Conservation (phyloP, 2,113 vertebrate genomes). For the Larimichthys crocea region DNA sequence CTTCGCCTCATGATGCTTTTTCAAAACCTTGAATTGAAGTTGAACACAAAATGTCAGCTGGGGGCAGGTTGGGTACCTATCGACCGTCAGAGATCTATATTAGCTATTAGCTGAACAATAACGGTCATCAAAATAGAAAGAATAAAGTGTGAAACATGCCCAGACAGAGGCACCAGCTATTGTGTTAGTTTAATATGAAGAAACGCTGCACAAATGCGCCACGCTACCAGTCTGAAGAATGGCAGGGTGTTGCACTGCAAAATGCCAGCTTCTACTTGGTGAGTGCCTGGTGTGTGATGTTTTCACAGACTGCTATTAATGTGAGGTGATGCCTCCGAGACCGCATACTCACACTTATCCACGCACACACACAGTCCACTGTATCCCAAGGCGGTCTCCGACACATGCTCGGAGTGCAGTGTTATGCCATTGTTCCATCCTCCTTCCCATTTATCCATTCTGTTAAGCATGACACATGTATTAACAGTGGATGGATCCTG, state of each 20-base stretch:
- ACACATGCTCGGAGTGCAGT: slow-evolving; percentile 77
- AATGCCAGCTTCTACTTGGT: slow-evolving; percentile 45
- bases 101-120: neutral
- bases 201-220: slow-evolving; percentile 1
- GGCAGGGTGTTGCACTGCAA: slow-evolving; percentile 11
- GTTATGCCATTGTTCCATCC: slow-evolving; percentile 77
- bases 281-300: slow-evolving; percentile 31
- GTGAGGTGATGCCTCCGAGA: slow-evolving; percentile 62
- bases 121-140: neutral
- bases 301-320: slow-evolving; percentile 60
- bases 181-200: neutral
- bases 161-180: slow-evolving; percentile 1
- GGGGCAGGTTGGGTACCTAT: neutral
- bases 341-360: slow-evolving; percentile 29
- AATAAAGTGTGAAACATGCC: neutral
- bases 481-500: slow-evolving; percentile 84
- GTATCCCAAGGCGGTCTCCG: slow-evolving; percentile 66
- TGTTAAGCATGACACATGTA: slow-evolving; percentile 86
- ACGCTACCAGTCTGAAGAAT: slow-evolving; percentile 12
- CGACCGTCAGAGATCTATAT: neutral
- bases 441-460: slow-evolving; percentile 83
- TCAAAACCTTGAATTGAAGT: neutral
- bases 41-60: slow-evolving; percentile 1
- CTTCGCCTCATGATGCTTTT: neutral
- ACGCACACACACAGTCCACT: slow-evolving; percentile 52